phyloP scores from a whole-genome alignment of 2,888 invertebrate genomes.

The Drosophila nr. medialis region DNA sequence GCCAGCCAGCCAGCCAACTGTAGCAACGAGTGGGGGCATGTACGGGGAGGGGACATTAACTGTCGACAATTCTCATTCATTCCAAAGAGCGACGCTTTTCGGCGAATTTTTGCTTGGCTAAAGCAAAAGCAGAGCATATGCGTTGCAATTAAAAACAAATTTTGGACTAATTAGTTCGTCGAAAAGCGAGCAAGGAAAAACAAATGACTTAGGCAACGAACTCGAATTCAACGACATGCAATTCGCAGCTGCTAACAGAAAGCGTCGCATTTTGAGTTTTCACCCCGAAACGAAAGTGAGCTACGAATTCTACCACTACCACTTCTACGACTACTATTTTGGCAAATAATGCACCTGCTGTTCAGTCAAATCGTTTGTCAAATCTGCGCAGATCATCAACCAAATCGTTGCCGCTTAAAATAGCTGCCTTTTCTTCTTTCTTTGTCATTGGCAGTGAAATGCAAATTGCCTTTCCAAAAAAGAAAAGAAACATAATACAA shows the following conservation, averaged over 20 bases:
- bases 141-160: conserved; percentile 59
- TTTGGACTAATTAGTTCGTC: conserved; percentile 51
- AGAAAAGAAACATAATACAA: conserved; percentile 1
- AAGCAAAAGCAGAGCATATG: conserved; percentile 24
- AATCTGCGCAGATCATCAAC: conserved; percentile 73
- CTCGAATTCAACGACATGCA: conserved; percentile 36
- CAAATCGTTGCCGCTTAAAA: conserved; percentile 34
- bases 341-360: conserved; percentile 65
- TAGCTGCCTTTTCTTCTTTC: conserved; percentile 45
- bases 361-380: conserved; percentile 50
- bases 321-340: conserved; percentile 14
- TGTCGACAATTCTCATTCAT: conserved; percentile 51
- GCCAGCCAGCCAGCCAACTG: conserved; percentile 14
- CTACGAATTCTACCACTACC: conserved; percentile 44
- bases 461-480: conserved; percentile 71
- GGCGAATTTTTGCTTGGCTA: conserved; percentile 22
- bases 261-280: conserved; percentile 62
- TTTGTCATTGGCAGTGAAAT: conserved; percentile 66
- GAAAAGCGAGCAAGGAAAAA: conserved; percentile 23
- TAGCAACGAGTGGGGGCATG: conserved; percentile 17
- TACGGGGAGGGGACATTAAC: not conserved
- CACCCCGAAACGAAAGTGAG: conserved; percentile 64
- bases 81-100: conserved; percentile 16
- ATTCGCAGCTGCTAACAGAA: conserved; percentile 68
- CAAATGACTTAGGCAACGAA: conserved; percentile 67